phyloP scores from a whole-genome alignment of 2,797 vertebrate species.

The Neopelma chrysocephalum region DNA sequence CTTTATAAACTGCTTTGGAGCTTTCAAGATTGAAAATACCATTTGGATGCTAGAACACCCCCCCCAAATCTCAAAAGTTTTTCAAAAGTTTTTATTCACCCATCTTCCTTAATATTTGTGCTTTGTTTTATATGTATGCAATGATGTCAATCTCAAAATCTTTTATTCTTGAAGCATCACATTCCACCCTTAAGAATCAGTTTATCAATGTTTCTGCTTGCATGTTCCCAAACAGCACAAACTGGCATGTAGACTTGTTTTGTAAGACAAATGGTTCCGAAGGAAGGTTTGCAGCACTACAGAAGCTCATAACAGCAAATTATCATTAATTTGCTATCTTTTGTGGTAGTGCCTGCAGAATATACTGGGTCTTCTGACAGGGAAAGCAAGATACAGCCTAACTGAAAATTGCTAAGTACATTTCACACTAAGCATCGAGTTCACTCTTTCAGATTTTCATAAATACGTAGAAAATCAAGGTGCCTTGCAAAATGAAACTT shows the following conservation, averaged over 20 bases:
- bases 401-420: background rate
- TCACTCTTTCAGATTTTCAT: slow-evolving; percentile 40
- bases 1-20: slow-evolving; percentile 52
- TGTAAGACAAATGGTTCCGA: background rate
- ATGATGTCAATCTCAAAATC: background rate
- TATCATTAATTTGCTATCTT: background rate
- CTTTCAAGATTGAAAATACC: slow-evolving; percentile 26
- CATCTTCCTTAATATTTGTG: background rate
- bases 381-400: background rate
- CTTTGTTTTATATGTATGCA: background rate
- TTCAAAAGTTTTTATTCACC: background rate
- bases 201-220: background rate
- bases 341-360: background rate
- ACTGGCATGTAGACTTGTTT: background rate
- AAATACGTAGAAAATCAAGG: slow-evolving; percentile 55
- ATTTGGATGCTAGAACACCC: background rate
- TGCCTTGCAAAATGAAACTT: slow-evolving; percentile 65
- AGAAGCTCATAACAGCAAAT: background rate
- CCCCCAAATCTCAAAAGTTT: background rate
- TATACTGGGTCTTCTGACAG: background rate
- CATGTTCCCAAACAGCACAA: background rate
- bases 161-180: background rate
- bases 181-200: background rate
- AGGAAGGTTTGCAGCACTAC: background rate
- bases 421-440: background rate